Evolutionary conservation across 2,888 invertebrate species (phyloP), one percentile per base, ranked within the genome.

Genomic region (Boloria selene): DNA sequence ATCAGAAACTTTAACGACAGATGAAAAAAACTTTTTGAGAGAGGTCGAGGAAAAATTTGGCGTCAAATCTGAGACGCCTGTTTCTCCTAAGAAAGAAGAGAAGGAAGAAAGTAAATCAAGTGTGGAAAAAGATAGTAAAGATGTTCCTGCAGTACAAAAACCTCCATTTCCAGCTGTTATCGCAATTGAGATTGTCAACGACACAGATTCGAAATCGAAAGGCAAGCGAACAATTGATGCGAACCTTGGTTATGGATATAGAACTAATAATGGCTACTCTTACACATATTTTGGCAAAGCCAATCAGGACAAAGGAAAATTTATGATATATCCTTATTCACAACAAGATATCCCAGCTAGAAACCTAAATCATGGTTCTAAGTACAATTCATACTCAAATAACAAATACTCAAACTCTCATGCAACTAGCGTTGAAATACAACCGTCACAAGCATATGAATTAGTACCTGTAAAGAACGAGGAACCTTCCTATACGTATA

Each of bases 191-290:
- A 94, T 94, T 60, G 93, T 94, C 0, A 93, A 94, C 64, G 93
- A 93, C 67, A 93, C 93, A 3, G 88, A 93, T 31, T 82, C 90
- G 4, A 93, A 92, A 71, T 74, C 76, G 4, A 93, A 93, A 80
- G 92, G 90, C 0, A 96, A 96, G 77, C 89, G 96, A 72, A 96
- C 96, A 0, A 95, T 96, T 14, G 95, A 96, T 71, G 94, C 94
- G 0, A 94, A 95, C 56, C 85, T 96, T 13, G 96, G 96, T 65
- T 96, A 95, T 79, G 95, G 95, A 7, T 94, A 93, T 70, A 89
- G 90, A 73, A 90, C 90, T 2, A 93, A 93, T 72, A 85, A 86
- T 71, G 92, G 92, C 10, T 93, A 92, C 53, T 84, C 87, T n/a
- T 93, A 93, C 72, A 86, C 87, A 3, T 88, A 91, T 71, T 91